A percentile compares a stretch with the other conserved stretches of the same genome.
These are phyloP conservation scores for Oceanodroma leucorhoa DNA, from an alignment of 2,797 vertebrate genomes.

Conservation along the genomic window DNA sequence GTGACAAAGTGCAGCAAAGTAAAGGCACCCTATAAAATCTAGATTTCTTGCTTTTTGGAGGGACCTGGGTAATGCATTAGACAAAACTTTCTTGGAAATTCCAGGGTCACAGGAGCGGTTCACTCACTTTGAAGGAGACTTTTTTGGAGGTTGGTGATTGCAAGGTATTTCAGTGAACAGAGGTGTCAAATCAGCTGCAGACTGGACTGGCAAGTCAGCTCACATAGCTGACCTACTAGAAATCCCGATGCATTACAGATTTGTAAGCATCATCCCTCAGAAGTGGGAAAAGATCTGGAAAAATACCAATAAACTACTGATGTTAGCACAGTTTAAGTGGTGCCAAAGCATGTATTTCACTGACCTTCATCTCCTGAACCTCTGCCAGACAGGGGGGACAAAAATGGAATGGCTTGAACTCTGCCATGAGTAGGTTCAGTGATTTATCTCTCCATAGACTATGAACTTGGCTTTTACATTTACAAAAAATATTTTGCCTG, in stretches of 20 bases:
- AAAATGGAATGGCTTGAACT: conserved; percentile 3
- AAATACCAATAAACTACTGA: conserved; percentile 19
- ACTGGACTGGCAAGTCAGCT: not conserved
- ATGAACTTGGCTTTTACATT: not conserved
- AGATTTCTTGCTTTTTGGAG: not conserved
- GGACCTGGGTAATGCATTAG: not conserved
- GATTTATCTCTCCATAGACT: not conserved
- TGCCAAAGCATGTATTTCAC: not conserved
- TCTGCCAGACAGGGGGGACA: not conserved
- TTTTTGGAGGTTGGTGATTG: not conserved
- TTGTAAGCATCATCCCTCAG: not conserved
- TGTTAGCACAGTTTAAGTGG: not conserved
- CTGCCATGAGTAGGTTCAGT: not conserved
- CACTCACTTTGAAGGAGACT: not conserved
- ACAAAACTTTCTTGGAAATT: not conserved
- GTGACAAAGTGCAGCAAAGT: not conserved
- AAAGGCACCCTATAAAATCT: not conserved
- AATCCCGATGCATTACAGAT: not conserved
- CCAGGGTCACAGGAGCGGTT: not conserved
- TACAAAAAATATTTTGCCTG: not conserved
- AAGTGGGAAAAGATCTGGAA: not conserved
- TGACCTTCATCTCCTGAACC: conserved; percentile 38
- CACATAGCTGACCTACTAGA: not conserved
- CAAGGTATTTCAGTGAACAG: not conserved
- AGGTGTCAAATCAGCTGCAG: not conserved